Base-by-base conservation (phyloP, 2,888 invertebrate genomes). In the Listrodromus nycthemerus region DNA sequence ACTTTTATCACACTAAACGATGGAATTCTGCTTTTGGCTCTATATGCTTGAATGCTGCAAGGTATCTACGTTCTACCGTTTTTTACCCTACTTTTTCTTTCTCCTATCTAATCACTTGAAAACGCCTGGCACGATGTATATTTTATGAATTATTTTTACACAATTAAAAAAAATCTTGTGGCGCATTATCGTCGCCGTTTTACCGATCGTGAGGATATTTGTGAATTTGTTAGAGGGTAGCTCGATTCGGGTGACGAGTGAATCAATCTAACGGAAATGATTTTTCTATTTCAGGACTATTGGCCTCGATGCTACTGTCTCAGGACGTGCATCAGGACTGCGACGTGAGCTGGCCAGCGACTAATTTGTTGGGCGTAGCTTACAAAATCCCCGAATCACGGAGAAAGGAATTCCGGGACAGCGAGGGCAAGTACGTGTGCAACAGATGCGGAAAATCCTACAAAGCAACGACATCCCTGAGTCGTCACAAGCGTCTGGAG, bases 401-500 rank as follows among this genome's bases (percentile, higher is more conserved):
- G 8, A 69, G 8, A 69, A 58, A 83, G 55, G 80, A 61, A 21
- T 27, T 70, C n/a, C 16, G 45, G 70, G 81, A 63, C 21, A 13
- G 19, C 50, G 89, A 87, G 1, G 83, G 86, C 2, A 91, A 90
- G 61, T 90, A 89, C 85, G 88, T 83, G 30, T 94, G 94, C 85
- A 91, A 91, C 50, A 91, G 92, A 61, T 94, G 94, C 86, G 91
- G 91, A 21, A 94, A 94, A 87, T 88, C 89, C 0, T 94, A 94
- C 86, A 92, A 91, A 74, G 92, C 93, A 16, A 87, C 89, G 27
- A 93, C 93, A 5, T 94, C 94, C 2, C 86, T 94, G 30, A 93
- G 92, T 45, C 92, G 94, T n/a, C 94, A 94, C 86, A 91, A 93
- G 50, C 91, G 94, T 37, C 92, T 94, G 41, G 94, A 94, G 71